Evolutionary conservation across 2,113 vertebrate genomes (phyloP), one percentile per base, ranked within the genome.

Genomic region (Aphelocoma coerulescens): DNA sequence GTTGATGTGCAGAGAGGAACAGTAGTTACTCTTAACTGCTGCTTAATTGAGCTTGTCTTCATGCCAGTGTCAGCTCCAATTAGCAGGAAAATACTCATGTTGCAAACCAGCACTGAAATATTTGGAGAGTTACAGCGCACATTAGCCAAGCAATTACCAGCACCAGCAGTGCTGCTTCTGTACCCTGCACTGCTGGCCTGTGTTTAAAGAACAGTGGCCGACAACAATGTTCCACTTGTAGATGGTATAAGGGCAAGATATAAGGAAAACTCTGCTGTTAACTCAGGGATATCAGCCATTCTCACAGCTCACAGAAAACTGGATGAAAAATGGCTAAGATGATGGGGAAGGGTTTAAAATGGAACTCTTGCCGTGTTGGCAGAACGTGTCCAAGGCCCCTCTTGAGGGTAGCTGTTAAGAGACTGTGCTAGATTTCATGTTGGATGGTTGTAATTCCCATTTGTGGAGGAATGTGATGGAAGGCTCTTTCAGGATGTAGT

Each of bases 41-140:
- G 46, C 91, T 91, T 94, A 91, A 95, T 55, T 74, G 65, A 69
- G 63, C 37, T 92, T 95, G 83, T 87, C 39, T 88, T 84, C 28
- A 5, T 89, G 91, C 94, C 89, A 91, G 39, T 18, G 8, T 89
- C 73, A 71, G 43, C 86, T 86, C 1, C 11, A 93, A 74, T 92
- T 86, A 74, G 55, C 83, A 86, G 43, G 51, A 71, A 84, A 74
- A 89, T 51, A 41, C 28, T 91, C 22, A 3, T 7, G 30, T 73
- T 77, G 72, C 72, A 92, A 82, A 66, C 19, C 33, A 85, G 66
- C 62, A 30, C 54, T 61, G 66, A 85, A 79, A 17, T 77, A 32
- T 76, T 76, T 58, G 82, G 61, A n/a, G 57, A 46, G 16, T 69
- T 92, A 48, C 9, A 0, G 5, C 51, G 55, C 27, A 39, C 16